phyloP scores from a whole-genome alignment of 2,888 invertebrate genomes.

The Labia minor region DNA sequence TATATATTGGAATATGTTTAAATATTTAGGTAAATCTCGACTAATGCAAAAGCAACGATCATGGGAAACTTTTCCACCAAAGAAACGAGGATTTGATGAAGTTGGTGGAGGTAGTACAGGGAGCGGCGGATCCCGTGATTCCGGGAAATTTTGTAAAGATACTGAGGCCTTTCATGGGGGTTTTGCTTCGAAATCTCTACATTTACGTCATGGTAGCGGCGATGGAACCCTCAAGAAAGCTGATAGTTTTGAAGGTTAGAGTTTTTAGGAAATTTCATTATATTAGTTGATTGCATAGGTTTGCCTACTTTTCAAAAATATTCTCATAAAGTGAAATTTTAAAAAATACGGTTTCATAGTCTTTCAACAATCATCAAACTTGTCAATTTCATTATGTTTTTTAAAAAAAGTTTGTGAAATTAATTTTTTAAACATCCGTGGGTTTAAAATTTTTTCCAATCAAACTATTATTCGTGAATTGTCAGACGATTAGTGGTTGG shows the following conservation, averaged over 20 bases:
- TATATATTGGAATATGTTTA: too few relatives aligned
- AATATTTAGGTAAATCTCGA: constrained; percentile 23
- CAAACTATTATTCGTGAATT: too few relatives aligned
- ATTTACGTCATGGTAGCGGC: constrained; percentile 27
- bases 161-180: constrained; percentile 32
- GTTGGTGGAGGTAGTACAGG: constrained; percentile 20
- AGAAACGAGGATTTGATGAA: constrained; percentile 30
- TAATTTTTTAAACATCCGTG: too few relatives aligned
- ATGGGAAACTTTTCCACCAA: constrained; percentile 53
- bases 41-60: constrained; percentile 49
- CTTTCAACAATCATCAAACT: too few relatives aligned
- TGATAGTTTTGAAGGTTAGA: constrained; percentile 50
- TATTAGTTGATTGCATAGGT: too few relatives aligned
- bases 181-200: constrained; percentile 27
- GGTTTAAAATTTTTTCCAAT: too few relatives aligned
- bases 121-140: constrained; percentile 16
- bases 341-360: too few relatives aligned
- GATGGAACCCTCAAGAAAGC: constrained; percentile 43
- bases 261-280: neutral
- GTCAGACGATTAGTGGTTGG: too few relatives aligned
- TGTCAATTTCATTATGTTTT: too few relatives aligned
- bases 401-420: too few relatives aligned
- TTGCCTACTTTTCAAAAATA: too few relatives aligned
- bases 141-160: constrained; percentile 30
- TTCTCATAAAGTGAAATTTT: too few relatives aligned